Evolutionary conservation across 1,140 invertebrate species (phyloP).

Genomic region (Dryas iulia): DNA sequence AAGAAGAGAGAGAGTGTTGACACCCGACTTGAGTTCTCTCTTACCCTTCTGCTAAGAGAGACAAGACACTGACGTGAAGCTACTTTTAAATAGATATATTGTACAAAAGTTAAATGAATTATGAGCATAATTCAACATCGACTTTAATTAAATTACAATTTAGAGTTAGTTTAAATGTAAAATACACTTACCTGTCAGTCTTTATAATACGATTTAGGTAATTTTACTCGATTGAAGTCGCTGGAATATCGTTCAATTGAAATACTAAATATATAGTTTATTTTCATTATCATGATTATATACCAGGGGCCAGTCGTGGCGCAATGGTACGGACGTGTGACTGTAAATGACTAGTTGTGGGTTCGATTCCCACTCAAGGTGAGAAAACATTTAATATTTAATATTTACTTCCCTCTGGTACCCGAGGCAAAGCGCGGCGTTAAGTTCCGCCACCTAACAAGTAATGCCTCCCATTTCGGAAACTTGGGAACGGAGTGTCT

Average conservation of each 20-base stretch:
- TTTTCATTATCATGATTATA: too few species aligned
- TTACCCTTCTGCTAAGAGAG: too few species aligned
- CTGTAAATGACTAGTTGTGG: too few species aligned
- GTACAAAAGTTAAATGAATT: background rate
- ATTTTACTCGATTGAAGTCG: background rate
- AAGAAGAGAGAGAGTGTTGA: too few species aligned
- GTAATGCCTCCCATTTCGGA: background rate
- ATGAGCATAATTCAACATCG: background rate
- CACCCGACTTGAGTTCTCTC: too few species aligned
- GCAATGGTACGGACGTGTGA: too few species aligned
- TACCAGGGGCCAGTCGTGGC: too few species aligned
- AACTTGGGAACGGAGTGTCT: background rate
- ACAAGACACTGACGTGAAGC: too few species aligned
- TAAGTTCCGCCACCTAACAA: background rate
- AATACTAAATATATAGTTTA: background rate
- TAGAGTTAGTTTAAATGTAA: background rate
- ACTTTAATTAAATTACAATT: background rate
- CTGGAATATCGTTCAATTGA: background rate
- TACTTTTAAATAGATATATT: too few species aligned
- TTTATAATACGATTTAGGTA: background rate
- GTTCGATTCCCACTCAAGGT: too few species aligned
- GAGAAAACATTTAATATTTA: too few species aligned
- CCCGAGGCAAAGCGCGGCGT: too few species aligned
- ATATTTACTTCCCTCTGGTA: background rate
- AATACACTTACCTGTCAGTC: background rate